Percentiles rank a stretch among this genome's conserved stretches.
These are phyloP conservation scores for Margarornis squamiger DNA, from an alignment of 2,797 vertebrate genomes.

Conservation along the genomic window DNA sequence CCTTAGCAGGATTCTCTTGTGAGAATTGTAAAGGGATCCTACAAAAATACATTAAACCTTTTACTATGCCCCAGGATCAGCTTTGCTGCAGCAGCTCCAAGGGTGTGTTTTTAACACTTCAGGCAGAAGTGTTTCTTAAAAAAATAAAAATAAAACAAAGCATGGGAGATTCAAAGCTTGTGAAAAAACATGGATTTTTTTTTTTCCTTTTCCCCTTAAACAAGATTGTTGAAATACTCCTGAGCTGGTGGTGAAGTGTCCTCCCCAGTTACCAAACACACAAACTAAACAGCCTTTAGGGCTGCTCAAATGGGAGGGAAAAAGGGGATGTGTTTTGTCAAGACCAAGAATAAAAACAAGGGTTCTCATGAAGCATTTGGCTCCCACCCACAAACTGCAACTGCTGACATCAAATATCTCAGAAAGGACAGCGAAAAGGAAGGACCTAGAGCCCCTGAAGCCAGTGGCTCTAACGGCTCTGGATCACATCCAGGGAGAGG, in stretches of 20 bases:
- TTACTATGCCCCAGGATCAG: slow-evolving; percentile 2
- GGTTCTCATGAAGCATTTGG: accelerated
- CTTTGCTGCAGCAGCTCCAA: slow-evolving; percentile 8
- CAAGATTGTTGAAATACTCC: background rate
- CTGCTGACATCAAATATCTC: background rate
- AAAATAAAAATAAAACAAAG: background rate
- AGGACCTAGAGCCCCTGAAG: background rate
- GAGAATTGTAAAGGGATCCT: slow-evolving; percentile 39
- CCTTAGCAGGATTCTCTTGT: background rate
- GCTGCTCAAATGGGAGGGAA: background rate
- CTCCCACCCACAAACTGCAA: background rate
- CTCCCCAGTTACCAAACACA: background rate
- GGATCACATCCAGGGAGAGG: background rate
- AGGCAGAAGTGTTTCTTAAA: background rate
- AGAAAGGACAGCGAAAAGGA: background rate
- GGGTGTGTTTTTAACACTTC: slow-evolving; percentile 34
- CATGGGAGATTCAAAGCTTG: background rate
- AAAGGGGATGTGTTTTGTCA: background rate
- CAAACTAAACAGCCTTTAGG: background rate
- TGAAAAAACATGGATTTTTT: background rate
- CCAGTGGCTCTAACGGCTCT: background rate
- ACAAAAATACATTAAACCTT: slow-evolving; percentile 39
- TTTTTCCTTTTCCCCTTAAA: background rate
- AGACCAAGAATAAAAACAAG: background rate
- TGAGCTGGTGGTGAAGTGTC: background rate